phyloP scores from a whole-genome alignment of 2,797 vertebrate genomes.

The Gambusia yucatana region DNA sequence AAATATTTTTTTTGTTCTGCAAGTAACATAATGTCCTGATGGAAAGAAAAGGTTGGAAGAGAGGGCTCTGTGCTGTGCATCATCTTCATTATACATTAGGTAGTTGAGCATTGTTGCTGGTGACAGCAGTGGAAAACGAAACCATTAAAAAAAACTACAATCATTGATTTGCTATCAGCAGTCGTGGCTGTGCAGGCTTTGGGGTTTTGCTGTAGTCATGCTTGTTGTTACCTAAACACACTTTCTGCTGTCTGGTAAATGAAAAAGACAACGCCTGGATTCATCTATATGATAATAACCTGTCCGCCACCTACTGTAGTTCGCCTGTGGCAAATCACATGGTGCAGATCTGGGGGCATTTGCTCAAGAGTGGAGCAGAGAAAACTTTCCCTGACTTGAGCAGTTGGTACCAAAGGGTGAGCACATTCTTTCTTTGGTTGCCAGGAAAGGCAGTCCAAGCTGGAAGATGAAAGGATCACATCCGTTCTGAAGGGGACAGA shows the following conservation, averaged over 20 bases:
- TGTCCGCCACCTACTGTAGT: constrained; percentile 72
- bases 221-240: constrained; percentile 65
- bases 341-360: constrained; percentile 73
- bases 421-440: constrained; percentile 77
- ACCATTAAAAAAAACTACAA: constrained; percentile 75
- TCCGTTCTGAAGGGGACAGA: constrained; percentile 78
- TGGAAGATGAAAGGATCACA: constrained; percentile 82
- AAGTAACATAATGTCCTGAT: constrained; percentile 26
- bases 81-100: constrained; percentile 55
- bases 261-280: constrained; percentile 78
- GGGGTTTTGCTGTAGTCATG: constrained; percentile 44
- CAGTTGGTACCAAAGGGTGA: constrained; percentile 67
- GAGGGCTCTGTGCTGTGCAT: constrained; percentile 37
- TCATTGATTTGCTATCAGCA: constrained; percentile 83
- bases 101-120: constrained; percentile 62
- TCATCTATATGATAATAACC: constrained; percentile 85
- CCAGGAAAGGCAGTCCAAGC: constrained; percentile 79
- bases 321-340: constrained; percentile 70
- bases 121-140: constrained; percentile 68
- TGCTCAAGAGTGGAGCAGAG: constrained; percentile 58
- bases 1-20: constrained; percentile 44
- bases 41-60: constrained; percentile 19
- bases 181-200: constrained; percentile 58
- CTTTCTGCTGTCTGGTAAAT: constrained; percentile 71
- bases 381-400: constrained; percentile 70